phyloP scores from a whole-genome alignment of 2,888 invertebrate genomes.

The Philereme transversata region DNA sequence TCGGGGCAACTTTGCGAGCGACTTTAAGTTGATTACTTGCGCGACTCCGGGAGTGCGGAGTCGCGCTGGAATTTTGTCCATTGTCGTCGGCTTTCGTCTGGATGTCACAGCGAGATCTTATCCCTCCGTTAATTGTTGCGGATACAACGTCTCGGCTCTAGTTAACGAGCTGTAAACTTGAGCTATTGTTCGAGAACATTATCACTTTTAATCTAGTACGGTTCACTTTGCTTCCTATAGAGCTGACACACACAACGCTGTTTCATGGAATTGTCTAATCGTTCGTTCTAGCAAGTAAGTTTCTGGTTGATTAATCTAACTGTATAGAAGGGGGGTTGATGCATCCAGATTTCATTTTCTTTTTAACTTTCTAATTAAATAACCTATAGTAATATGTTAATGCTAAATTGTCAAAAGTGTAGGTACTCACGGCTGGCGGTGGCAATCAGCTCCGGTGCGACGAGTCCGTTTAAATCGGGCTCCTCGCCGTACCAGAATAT shows the following conservation, averaged over 20 bases:
- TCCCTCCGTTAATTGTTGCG: constrained; percentile 69
- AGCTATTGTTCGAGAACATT: constrained; percentile 55
- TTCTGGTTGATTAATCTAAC: neutral
- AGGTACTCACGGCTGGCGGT: constrained; percentile 91
- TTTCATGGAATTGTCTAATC: constrained; percentile 13
- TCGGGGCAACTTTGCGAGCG: constrained; percentile 37
- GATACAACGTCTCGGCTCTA: constrained; percentile 57
- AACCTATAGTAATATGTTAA: too few relatives aligned
- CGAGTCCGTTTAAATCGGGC: constrained; percentile 93
- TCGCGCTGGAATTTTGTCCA: constrained; percentile 44
- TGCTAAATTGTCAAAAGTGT: too few relatives aligned
- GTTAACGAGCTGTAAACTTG: constrained; percentile 72
- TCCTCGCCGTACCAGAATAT: constrained; percentile 99
- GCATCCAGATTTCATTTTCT: neutral
- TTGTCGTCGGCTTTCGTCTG: constrained; percentile 51
- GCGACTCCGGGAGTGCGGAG: constrained; percentile 22
- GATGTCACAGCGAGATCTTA: constrained; percentile 56
- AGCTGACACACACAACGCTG: constrained; percentile 12
- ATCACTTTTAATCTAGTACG: constrained; percentile 29
- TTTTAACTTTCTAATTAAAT: too few relatives aligned
- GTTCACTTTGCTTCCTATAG: constrained; percentile 24
- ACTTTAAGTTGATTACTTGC: constrained; percentile 49
- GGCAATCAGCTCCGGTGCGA: constrained; percentile 92
- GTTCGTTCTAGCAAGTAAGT: constrained; percentile 4
- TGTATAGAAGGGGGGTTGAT: neutral